These are phyloP conservation scores for Pogonognathellus flavescens DNA, from an alignment of 1,140 invertebrate genomes.

Conservation along the genomic window DNA sequence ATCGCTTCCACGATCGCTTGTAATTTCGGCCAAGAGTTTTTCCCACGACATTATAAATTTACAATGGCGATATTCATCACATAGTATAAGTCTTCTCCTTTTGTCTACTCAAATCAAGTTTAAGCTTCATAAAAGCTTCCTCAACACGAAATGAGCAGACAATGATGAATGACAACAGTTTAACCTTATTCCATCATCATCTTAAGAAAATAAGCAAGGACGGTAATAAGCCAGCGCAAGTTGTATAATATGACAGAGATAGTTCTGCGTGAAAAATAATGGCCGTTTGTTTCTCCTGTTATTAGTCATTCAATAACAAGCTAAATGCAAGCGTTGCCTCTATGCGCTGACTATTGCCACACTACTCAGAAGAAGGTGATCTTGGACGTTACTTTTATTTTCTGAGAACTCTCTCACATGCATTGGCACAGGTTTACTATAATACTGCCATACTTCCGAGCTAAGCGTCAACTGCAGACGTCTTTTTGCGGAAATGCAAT, in stretches of 20 bases:
- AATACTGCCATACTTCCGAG: not conserved
- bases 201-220: conserved; percentile 38
- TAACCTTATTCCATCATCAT: conserved; percentile 34
- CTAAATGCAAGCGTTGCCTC: not conserved
- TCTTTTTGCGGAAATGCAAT: conserved; percentile 39
- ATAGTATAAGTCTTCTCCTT: not conserved
- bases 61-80: conserved; percentile 12
- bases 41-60: conserved; percentile 29
- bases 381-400: too few relatives aligned
- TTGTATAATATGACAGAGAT: not conserved
- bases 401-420: not conserved
- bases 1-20: conserved; percentile 16
- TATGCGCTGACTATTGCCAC: not conserved
- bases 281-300: conserved; percentile 28
- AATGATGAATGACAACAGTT: conserved; percentile 37
- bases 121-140: conserved; percentile 40
- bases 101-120: conserved; percentile 13
- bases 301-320: conserved; percentile 19
- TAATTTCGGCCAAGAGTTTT: conserved; percentile 28
- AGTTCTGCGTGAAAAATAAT: conserved; percentile 45
- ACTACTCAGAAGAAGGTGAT: not conserved
- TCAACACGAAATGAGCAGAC: conserved; percentile 39
- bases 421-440: not conserved
- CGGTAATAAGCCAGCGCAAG: not conserved
- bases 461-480: not conserved